These are phyloP conservation scores for Molossus alvarezi DNA, from an alignment of 2,797 vertebrate species.

Conservation along the genomic window DNA sequence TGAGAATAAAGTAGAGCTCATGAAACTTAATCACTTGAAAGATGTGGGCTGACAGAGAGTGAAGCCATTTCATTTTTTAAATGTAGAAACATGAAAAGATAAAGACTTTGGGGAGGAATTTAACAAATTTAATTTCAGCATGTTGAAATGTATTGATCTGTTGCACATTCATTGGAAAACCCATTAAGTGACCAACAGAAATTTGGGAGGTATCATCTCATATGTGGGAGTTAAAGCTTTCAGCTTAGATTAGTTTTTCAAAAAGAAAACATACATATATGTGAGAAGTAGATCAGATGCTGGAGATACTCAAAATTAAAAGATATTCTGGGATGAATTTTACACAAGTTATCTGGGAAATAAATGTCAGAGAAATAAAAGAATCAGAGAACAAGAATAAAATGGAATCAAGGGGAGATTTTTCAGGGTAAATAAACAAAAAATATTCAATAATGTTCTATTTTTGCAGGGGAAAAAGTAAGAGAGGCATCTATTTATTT, in stretches of 20 bases:
- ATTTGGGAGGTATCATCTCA: neutral
- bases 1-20: neutral
- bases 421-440: neutral
- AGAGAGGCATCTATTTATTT: neutral
- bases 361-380: neutral
- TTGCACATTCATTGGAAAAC: neutral
- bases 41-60: neutral
- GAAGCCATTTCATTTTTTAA: neutral
- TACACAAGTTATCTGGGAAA: neutral
- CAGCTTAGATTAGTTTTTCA: neutral
- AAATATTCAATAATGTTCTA: neutral
- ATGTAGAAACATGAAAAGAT: neutral
- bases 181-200: neutral
- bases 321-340: neutral
- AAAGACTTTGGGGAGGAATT: neutral
- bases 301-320: neutral
- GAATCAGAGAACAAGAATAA: neutral
- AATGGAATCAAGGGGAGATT: neutral
- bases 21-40: neutral
- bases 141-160: neutral
- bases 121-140: neutral
- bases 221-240: neutral
- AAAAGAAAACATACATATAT: slow-evolving; percentile 1
- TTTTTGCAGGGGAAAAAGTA: neutral
- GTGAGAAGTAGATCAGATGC: neutral